Percentiles rank a stretch among this genome's conserved stretches.
Evolutionary conservation across 2,113 vertebrate species (phyloP).

Genomic region (Dolichotis patagonum): DNA sequence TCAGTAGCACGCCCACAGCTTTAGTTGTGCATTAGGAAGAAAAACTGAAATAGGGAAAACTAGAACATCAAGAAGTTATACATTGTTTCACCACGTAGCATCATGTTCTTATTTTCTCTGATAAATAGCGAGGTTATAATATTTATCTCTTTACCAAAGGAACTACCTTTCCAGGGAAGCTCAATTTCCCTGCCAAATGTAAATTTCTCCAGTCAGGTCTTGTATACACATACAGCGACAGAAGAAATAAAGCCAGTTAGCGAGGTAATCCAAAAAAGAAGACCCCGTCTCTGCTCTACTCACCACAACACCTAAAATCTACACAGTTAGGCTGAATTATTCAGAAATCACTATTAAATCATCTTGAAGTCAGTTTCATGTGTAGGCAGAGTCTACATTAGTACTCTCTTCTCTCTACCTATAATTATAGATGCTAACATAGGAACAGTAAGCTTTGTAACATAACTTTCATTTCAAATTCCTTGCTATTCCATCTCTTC

Average conservation of each 20-base stretch:
- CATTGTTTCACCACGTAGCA: background rate
- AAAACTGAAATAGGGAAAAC: background rate
- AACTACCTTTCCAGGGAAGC: background rate
- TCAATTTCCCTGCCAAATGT: background rate
- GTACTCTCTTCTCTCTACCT: background rate
- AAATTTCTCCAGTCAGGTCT: background rate
- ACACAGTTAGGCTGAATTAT: background rate
- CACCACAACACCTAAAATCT: background rate
- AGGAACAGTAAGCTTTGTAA: constrained; percentile 35
- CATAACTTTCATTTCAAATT: background rate
- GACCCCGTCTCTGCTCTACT: background rate
- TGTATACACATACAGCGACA: too few relatives aligned
- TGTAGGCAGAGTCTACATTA: background rate
- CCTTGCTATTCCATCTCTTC: background rate
- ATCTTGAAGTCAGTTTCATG: background rate
- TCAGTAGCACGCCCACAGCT: too few relatives aligned
- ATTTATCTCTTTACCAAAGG: background rate
- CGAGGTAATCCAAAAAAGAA: background rate
- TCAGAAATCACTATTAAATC: background rate
- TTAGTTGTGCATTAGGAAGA: background rate
- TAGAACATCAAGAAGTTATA: background rate
- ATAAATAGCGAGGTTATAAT: background rate
- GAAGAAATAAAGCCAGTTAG: background rate
- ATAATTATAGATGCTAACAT: background rate
- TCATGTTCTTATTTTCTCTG: background rate